Evolutionary conservation across 2,888 invertebrate genomes (phyloP), one percentile per base, ranked within the genome.

Genomic region (Alsophila aescularia): DNA sequence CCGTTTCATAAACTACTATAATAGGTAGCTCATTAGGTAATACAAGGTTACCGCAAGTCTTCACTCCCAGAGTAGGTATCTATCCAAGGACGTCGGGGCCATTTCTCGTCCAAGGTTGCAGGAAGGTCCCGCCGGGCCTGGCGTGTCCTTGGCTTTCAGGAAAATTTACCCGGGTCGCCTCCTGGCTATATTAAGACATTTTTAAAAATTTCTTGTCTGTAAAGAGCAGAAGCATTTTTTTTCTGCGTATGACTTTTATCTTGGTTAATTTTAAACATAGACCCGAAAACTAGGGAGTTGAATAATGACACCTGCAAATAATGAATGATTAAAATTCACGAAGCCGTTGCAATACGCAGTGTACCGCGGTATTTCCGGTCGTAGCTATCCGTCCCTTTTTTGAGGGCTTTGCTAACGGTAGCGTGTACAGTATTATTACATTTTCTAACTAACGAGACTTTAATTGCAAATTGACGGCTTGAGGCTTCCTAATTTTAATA

Each of bases 381-480:
- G 59, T 50, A 61, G 34, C 47, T 52, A 55, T 53, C 62, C 68
- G 77, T 73, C 80, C 81, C 81, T 47, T 83, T 82, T 79, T 79
- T 63, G 75, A 82, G 79, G 79, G 71, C 77, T 79, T 81, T 67
- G 64, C 66, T 82, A 84, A 83, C 84, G 79, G 84, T 82, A 72
- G 62, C 64, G 55, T 62, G 67, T 68, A 70, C 24, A 24, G 71
- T 74, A 66, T 72, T 65, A 72, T 78, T 73, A 76, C 73, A 66
- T 58, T 64, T 67, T 72, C 54, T 63, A 67, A 64, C 61, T 59
- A 69, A 43, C 29, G 37, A 47, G 60, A 52, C 60, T 66, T 62
- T 73, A 69, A 75, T 69, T 59, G 47, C 18, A 57, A 58, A n/a
- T n/a, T n/a, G n/a, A n/a, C n/a, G n/a, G n/a, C 58, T 43, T 27